Evolutionary conservation across 1,140 invertebrate genomes (phyloP).

Genomic region (Drosophila bocki): DNA sequence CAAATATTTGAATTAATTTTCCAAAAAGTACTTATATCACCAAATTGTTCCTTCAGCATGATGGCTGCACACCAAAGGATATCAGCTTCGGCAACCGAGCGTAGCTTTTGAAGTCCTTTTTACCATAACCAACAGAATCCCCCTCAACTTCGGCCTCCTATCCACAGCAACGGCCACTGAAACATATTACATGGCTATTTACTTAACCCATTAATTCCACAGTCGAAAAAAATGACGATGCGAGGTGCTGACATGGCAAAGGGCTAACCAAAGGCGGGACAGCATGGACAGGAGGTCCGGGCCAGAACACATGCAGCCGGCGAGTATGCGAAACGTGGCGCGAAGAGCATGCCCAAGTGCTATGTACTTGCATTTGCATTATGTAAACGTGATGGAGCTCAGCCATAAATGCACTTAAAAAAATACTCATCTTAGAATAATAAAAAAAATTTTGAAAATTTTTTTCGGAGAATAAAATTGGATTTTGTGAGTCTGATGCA

Average conservation of each 20-base stretch:
- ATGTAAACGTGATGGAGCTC: constrained; percentile 57
- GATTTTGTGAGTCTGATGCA: too few relatives aligned
- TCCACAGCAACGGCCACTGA: constrained; percentile 3
- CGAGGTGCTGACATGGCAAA: constrained; percentile 63
- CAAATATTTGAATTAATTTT: constrained; percentile 11
- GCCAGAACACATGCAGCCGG: constrained; percentile 46
- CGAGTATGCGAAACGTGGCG: constrained; percentile 57
- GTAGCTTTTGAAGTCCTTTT: constrained; percentile 11
- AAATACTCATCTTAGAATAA: rapidly evolving
- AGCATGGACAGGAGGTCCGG: constrained; percentile 30
- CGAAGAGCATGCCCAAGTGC: constrained; percentile 62
- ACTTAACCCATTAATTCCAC: constrained; percentile 78
- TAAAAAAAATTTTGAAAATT: background rate
- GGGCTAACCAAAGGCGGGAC: constrained; percentile 24
- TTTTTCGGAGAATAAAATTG: background rate
- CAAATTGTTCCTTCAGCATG: background rate
- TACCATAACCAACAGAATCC: constrained; percentile 16
- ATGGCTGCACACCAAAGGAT: constrained; percentile 6
- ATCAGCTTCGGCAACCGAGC: constrained; percentile 27
- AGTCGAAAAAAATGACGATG: constrained; percentile 43
- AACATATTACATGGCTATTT: constrained; percentile 77
- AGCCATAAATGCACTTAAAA: background rate
- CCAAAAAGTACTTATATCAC: background rate
- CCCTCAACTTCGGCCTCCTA: background rate
- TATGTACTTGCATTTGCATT: constrained; percentile 66